Evolutionary conservation across 2,797 vertebrate genomes (phyloP).

Genomic region (Knipowitschia caucasica): DNA sequence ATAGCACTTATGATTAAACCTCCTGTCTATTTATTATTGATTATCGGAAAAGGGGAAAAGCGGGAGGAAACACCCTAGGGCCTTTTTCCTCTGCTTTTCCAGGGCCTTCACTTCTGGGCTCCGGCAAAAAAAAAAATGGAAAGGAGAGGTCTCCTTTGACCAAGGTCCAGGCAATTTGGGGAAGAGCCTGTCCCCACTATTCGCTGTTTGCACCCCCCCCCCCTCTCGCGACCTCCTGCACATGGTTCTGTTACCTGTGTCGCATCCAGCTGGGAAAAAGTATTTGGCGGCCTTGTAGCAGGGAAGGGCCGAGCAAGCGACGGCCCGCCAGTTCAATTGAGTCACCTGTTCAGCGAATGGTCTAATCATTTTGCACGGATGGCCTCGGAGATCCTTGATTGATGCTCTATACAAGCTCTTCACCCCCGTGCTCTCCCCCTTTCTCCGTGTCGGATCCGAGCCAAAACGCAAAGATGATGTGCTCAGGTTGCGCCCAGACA

Average conservation of each 20-base stretch:
- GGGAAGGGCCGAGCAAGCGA: conserved; percentile 57
- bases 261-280: conserved; percentile 73
- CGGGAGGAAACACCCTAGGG: conserved; percentile 41
- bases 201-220: too few relatives aligned
- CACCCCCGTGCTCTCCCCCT: conserved; percentile 62
- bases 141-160: conserved; percentile 60
- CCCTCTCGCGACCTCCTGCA: conserved; percentile 56
- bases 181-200: conserved; percentile 52
- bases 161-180: conserved; percentile 69
- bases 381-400: conserved; percentile 70
- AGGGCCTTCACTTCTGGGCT: conserved; percentile 43
- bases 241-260: conserved; percentile 73
- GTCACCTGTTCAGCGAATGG: conserved; percentile 75
- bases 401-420: conserved; percentile 72
- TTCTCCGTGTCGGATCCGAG: conserved; percentile 54
- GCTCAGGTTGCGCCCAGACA: conserved; percentile 48
- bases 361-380: conserved; percentile 73
- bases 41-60: conserved; percentile 66
- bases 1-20: conserved; percentile 70
- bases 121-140: conserved; percentile 59
- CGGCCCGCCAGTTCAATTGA: conserved; percentile 72
- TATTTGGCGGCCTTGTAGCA: conserved; percentile 70
- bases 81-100: conserved; percentile 55
- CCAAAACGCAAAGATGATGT: conserved; percentile 7
- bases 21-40: conserved; percentile 68